A percentile compares a stretch with the other conserved stretches of the same genome.
Evolutionary conservation across 2,113 vertebrate genomes (phyloP).

Genomic region (Pseudopipra pipra): DNA sequence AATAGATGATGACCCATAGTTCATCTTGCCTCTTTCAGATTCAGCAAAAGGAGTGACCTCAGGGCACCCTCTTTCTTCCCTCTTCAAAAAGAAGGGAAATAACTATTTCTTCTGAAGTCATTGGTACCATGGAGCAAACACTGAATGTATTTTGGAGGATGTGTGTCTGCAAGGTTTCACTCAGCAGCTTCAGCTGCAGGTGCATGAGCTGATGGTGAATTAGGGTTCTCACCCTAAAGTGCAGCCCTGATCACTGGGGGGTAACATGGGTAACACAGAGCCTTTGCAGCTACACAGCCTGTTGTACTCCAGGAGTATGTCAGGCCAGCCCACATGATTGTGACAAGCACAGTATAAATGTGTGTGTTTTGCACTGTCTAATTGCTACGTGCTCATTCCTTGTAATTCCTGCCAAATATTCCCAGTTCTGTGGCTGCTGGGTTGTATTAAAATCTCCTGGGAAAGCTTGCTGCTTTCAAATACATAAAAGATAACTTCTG

Average conservation of each 20-base stretch:
- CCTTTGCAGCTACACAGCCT: background rate
- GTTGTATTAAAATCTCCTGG: background rate
- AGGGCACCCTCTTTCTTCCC: background rate
- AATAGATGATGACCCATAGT: background rate
- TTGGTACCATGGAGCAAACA: fast-evolving
- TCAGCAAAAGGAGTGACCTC: background rate
- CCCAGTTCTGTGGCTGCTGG: background rate
- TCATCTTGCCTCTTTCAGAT: background rate
- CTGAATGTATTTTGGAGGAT: fast-evolving
- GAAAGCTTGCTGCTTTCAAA: background rate
- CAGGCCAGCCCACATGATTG: background rate
- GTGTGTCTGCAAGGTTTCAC: background rate
- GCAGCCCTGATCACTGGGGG: fast-evolving
- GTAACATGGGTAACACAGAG: background rate
- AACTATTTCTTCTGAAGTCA: background rate
- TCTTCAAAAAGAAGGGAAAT: background rate
- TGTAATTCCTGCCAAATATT: background rate
- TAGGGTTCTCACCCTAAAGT: background rate
- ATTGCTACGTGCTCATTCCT: background rate
- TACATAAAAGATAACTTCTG: background rate
- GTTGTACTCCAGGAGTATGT: background rate
- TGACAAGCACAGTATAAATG: background rate
- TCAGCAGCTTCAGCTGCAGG: background rate
- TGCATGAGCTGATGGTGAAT: background rate
- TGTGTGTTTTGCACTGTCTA: background rate